These are phyloP conservation scores for Xanthia togata DNA, from an alignment of 2,888 invertebrate genomes.

Conservation along the genomic window DNA sequence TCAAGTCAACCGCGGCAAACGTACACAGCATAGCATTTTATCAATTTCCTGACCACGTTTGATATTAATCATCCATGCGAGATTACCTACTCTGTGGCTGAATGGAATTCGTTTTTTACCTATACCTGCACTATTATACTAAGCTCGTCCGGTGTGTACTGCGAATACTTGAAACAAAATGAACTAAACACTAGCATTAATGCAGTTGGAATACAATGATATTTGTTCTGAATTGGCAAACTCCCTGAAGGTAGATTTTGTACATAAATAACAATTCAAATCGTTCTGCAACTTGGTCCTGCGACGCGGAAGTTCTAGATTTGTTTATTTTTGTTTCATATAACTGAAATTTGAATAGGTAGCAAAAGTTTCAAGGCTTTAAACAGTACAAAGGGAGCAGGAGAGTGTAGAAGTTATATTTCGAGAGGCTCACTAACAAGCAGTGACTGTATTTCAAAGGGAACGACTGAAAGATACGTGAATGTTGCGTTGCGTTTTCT, in stretches of 20 bases:
- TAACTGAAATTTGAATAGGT: slow-evolving; percentile 46
- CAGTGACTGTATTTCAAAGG: slow-evolving; percentile 67
- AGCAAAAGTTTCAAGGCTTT: slow-evolving; percentile 58
- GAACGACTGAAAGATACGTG: slow-evolving; percentile 50
- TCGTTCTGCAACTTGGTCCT: slow-evolving; percentile 40
- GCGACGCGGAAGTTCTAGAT: slow-evolving; percentile 43
- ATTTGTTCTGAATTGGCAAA: slow-evolving; percentile 1
- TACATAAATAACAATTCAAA: slow-evolving; percentile 50
- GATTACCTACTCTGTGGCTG: slow-evolving; percentile 33
- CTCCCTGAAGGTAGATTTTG: slow-evolving; percentile 26
- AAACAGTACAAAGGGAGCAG: slow-evolving; percentile 64
- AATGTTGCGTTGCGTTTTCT: slow-evolving; percentile 44
- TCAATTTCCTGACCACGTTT: slow-evolving; percentile 62
- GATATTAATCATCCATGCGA: slow-evolving; percentile 52
- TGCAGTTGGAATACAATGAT: background rate
- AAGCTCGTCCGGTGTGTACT: background rate
- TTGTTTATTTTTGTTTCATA: slow-evolving; percentile 61
- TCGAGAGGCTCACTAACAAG: slow-evolving; percentile 68
- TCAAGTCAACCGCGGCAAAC: slow-evolving; percentile 72
- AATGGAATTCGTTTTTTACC: slow-evolving; percentile 15
- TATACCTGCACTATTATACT: background rate
- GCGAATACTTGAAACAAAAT: background rate
- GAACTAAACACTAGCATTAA: background rate
- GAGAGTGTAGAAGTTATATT: slow-evolving; percentile 67
- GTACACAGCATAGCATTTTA: slow-evolving; percentile 67